Base-by-base conservation (phyloP, 1,140 invertebrate genomes). In the Nixonia krombeini region DNA sequence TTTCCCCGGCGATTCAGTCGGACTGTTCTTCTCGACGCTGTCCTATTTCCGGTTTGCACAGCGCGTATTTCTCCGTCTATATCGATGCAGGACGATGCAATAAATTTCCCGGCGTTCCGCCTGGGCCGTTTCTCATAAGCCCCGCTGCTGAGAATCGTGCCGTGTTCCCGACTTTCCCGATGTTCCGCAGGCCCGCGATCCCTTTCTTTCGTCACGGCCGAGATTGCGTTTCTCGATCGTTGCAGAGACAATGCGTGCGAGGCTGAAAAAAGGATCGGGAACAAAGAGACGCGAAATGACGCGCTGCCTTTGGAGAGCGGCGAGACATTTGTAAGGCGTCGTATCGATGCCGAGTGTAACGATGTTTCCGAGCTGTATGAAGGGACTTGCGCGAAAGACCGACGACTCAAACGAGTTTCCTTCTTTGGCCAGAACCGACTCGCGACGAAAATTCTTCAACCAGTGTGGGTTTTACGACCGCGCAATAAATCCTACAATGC, bases 61-160 rank as follows among this genome's bases (percentile, higher is more conserved):
- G 25, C 15, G 42, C 15, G 15, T 29, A 29, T 45, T 12, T 29
- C 42, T 15, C 25, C 42, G 21, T 17, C 21, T 21, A 42, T 45
- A 45, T 45, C 42, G 42, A 45, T 45, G 42, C 25, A 29, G 29
- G 21, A 12, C 23, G 15, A 31, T 31, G 42, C 42, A 45, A 45
- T 45, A 45, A 45, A 45, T 45, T 45, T 45, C 1, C 25, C 10
- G 2, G 23, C 10, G 42, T 45, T 45, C 42, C 15, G 42, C 42
- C 42, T 45, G 25, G 25, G 42, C 25, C 42, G 42, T 45, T 45
- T 45, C 42, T 45, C 42, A 45, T 45, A 45, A 26, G 25, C 15
- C 12, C 7, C 26, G 5, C 8, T 13, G 15, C 42, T 45, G 42
- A 45, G 42, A 45, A 45, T 45, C 42, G 42, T 45, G 42, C 42